Evolutionary conservation across 2,113 vertebrate species (phyloP), one percentile per base, ranked within the genome.

Genomic region (Spea multiplicata): DNA sequence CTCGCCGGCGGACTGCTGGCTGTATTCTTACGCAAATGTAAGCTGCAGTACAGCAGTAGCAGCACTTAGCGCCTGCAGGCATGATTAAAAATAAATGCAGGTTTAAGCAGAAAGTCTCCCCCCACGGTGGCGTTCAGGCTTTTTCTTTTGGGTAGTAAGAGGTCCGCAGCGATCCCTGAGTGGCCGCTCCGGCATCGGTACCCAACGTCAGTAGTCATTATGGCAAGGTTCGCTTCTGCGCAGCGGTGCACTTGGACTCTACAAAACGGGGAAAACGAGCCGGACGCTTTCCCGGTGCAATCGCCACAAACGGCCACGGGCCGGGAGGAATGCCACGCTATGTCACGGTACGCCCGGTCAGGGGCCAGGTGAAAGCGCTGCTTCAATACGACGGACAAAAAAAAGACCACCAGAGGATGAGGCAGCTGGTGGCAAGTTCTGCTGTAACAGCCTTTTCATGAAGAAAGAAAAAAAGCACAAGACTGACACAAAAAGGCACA

Each of bases 21-120:
- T 75, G 44, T 9, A 66, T 67, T 14, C 13, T 67, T 46, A 66
- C 12, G 50, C 73, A n/a, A n/a, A n/a, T n/a, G n/a, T n/a, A n/a
- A n/a, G n/a, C n/a, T n/a, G n/a, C n/a, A n/a, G 8, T 1, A 3
- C 17, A 17, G 61, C 9, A 17, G 4, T 64, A 64, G 8, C 61
- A 64, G 59, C n/a, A 17, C 16, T 30, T 65, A 12, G 12, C 9
- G 71, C 71, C 61, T 73, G 55, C 17, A n/a, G 64, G 13, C 4
- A 67, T 45, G 44, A 64, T 45, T 67, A 68, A 55, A 55, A 67
- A 76, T 61, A 44, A 57, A 61, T 17, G n/a, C 9, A 3, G 17
- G 44, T 59, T 67, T 55, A 57, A 68, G 14, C 3, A 49, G 16
- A 17, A 4, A 47, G 5, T 13, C 17, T 53, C 30, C 49, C 5